Evolutionary conservation across 1,140 invertebrate genomes (phyloP), one percentile per base, ranked within the genome.

Genomic region (Eriosoma lanigerum): DNA sequence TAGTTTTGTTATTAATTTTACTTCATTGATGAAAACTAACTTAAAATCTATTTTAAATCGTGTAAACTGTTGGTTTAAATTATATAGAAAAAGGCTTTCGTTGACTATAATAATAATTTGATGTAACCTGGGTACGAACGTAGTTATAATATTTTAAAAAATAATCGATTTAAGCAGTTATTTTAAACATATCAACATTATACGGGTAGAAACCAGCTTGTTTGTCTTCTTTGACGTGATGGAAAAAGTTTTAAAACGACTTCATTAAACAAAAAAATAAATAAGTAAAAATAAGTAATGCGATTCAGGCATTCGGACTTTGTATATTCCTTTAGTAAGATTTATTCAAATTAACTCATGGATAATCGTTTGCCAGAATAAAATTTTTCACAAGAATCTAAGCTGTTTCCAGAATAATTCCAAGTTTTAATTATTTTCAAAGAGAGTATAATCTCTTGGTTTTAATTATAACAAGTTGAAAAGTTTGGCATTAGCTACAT

Each of bases 311-410:
- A 76, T 32, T 76, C 52, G 73, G 73, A 58, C 54, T 56, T 58
- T 56, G 73, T 32, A 76, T 76, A 58, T 76, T 76, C 54, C 32
- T 58, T 21, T 52, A 32, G 6, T 46, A 38, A 32, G 19, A 29
- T 76, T 76, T 76, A 76, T 76, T 76, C 56, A 76, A 76, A 76
- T 76, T 58, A 56, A 76, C 73, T 76, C n/a, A 54, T n/a, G 54
- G 73, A 58, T 76, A 58, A 76, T 76, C 73, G 73, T 58, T 76
- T 44, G 52, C 54, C 21, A 38, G 29, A 58, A 60, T 76, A 56
- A 58, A 76, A 76, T 56, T 75, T 29, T 21, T 29, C 54, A 10
- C n/a, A 9, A 76, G 50, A 44, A 13, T 76, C 5, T 76, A 76
- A 58, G 32, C 32, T 58, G n/a, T 76, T 76, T 4, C 21, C 29